Conservation (phyloP, 2,888 invertebrate species). For the Lymantria monacha region DNA sequence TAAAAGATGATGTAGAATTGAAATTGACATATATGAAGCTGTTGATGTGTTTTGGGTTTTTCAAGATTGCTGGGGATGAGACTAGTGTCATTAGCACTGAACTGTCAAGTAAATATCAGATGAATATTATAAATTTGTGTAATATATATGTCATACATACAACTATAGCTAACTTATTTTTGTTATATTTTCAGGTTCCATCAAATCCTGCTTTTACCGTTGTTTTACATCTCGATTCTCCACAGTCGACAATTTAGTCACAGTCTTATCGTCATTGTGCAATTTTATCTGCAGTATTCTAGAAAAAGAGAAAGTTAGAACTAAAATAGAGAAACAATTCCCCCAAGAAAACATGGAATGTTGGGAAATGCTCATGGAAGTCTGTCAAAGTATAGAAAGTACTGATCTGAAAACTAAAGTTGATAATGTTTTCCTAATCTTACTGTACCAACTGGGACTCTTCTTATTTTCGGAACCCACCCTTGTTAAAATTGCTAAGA, state of each 20-base stretch:
- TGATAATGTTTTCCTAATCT: constrained; percentile 85
- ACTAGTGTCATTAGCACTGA: constrained; percentile 80
- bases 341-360: constrained; percentile 79
- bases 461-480: constrained; percentile 86
- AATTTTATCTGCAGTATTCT: constrained; percentile 81
- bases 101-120: constrained; percentile 76
- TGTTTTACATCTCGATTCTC: constrained; percentile 86
- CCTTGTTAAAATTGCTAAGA: constrained; percentile 84
- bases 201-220: constrained; percentile 86
- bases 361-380: constrained; percentile 84
- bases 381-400: constrained; percentile 78
- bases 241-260: constrained; percentile 84
- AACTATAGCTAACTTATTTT: neutral
- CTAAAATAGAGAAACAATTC: constrained; percentile 81
- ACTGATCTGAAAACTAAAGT: constrained; percentile 78
- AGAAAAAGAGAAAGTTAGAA: constrained; percentile 69
- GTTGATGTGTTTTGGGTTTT: constrained; percentile 84
- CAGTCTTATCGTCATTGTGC: constrained; percentile 82
- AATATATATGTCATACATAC: neutral
- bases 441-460: constrained; percentile 87
- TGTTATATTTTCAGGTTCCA: constrained; percentile 69
- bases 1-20: constrained; percentile 83
- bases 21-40: constrained; percentile 85
- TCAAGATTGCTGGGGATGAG: constrained; percentile 79
- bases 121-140: neutral